Percentiles rank a stretch among this genome's conserved stretches.
These are phyloP conservation scores for Patella caerulea DNA, from an alignment of 2,888 invertebrate species.

Conservation along the genomic window DNA sequence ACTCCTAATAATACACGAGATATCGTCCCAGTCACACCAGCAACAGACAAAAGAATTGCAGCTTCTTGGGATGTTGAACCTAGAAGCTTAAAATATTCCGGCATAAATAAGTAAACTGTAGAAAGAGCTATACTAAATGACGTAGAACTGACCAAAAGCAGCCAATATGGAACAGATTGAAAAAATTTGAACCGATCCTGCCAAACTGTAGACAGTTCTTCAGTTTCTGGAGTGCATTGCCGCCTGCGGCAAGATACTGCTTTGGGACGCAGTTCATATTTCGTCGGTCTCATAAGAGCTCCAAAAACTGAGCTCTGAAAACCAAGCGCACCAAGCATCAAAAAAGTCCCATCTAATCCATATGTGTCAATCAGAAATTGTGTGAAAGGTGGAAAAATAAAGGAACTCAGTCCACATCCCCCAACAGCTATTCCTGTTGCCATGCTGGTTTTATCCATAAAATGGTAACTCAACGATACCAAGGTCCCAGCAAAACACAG, in stretches of 20 bases:
- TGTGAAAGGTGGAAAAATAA: constrained; percentile 13
- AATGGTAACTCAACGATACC: constrained; percentile 1
- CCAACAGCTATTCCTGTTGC: constrained; percentile 9
- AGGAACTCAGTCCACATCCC: constrained; percentile 8
- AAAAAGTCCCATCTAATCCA: constrained; percentile 8
- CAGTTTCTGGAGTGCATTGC: too few species aligned
- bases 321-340: constrained; percentile 15
- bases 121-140: not conserved
- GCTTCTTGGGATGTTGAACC: not conserved
- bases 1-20: not conserved
- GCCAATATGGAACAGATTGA: not conserved
- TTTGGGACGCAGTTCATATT: constrained; percentile 13
- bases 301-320: constrained; percentile 21
- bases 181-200: too few species aligned
- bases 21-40: not conserved
- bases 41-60: not conserved
- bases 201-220: too few species aligned
- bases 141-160: not conserved
- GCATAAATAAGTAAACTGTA: not conserved
- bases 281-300: constrained; percentile 16
- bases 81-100: not conserved
- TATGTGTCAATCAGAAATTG: constrained; percentile 18
- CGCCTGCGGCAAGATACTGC: too few species aligned
- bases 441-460: constrained; percentile 13
- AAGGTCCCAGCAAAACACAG: not conserved